Percentiles rank a stretch among this genome's conserved stretches.
Evolutionary conservation across 2,797 vertebrate genomes (phyloP).

Genomic region (Labroides dimidiatus): DNA sequence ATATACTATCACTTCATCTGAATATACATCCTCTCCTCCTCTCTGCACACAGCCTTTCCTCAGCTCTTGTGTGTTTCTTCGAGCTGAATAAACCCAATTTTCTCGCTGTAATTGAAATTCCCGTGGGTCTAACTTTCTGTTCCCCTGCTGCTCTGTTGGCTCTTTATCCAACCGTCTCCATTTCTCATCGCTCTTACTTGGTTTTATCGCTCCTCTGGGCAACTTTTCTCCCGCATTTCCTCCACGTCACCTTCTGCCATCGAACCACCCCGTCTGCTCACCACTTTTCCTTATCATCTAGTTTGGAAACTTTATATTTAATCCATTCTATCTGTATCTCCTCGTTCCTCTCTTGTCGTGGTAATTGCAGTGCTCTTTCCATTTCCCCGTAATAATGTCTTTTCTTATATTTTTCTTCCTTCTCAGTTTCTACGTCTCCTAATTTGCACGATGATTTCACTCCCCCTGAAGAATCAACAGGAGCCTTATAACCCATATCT

Average conservation of each 20-base stretch:
- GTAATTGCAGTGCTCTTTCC: too few relatives aligned
- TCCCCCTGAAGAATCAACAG: background rate
- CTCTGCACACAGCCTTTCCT: background rate
- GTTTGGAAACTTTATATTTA: too few relatives aligned
- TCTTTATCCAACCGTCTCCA: constrained; percentile 1
- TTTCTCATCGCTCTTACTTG: background rate
- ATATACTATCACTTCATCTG: background rate
- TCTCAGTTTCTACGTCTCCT: background rate
- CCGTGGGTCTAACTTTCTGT: background rate
- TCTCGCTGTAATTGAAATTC: constrained; percentile 28
- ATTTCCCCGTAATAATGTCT: background rate
- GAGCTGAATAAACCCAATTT: constrained; percentile 25
- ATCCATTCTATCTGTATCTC: too few relatives aligned
- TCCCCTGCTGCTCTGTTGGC: background rate
- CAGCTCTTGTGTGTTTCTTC: background rate
- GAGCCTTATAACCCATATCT: too few relatives aligned
- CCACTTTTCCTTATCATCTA: too few relatives aligned
- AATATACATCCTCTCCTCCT: background rate
- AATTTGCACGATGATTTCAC: background rate
- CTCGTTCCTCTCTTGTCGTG: too few relatives aligned
- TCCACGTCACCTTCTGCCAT: too few relatives aligned
- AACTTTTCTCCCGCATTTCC: background rate
- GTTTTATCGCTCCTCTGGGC: background rate
- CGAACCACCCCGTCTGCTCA: too few relatives aligned
- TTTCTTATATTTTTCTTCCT: background rate